Base-by-base conservation (phyloP, 2,113 vertebrate species). In the Pagrus major region DNA sequence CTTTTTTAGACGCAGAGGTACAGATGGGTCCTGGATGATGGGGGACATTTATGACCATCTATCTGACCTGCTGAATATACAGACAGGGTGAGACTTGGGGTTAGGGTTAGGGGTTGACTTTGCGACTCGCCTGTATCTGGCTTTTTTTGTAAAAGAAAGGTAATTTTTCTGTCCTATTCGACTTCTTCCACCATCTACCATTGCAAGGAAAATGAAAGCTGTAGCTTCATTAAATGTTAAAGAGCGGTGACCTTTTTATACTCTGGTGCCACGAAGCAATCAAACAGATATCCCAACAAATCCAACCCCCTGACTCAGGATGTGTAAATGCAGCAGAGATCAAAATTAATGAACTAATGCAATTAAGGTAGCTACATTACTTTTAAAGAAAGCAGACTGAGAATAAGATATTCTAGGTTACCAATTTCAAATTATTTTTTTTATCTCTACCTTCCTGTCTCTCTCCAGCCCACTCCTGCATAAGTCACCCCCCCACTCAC, bases 301-400 rank as follows among this genome's bases (percentile, higher is more conserved):
- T 35, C 42, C 14, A 33, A 70, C 9, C 58, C 18, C 29, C 16
- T 23, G 20, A 42, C 27, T n/a, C 23, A 10, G 14, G 41, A 18
- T 18, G 0, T 25, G 31, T n/a, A 76, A 77, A n/a, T 31, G 12
- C 42, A 31, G 44, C 44, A 20, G 0, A 14, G 35, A 14, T 42
- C 14, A 2, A 51, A 80, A 39, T 18, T 0, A 33, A 29, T 27
- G 37, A 12, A 42, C 71, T 46, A 6, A 42, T 29, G 10, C 0
- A 51, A 63, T 37, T 29, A 56, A 73, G 10, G 47, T 20, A 14
- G 59, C 11, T 33, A 6, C 16, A 25, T 73, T 73, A 23, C 12
- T 49, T 25, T 63, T 20, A 41, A 81, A 70, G 44, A 12, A 56
- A 37, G 23, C 42, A n/a, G 55, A 47, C 42, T n/a, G 56, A 31